phyloP scores from a whole-genome alignment of 2,113 vertebrate species.

The Rhinolophus ferrumequinum region DNA sequence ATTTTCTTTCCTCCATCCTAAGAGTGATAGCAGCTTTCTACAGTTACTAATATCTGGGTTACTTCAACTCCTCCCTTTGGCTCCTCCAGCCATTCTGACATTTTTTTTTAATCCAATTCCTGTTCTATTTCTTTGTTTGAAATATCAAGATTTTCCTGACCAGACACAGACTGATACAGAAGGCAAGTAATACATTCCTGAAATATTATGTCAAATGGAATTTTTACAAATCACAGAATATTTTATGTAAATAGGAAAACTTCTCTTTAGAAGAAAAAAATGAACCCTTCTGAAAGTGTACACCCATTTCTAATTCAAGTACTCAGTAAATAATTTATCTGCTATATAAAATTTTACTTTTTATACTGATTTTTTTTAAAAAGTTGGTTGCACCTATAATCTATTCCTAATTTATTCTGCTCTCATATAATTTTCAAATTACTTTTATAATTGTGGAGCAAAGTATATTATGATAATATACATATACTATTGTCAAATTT shows the following conservation, averaged over 20 bases:
- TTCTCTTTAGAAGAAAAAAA: not conserved
- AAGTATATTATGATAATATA: not conserved
- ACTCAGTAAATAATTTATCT: not conserved
- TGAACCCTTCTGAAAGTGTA: not conserved
- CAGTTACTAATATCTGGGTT: not conserved
- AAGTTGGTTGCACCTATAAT: not conserved
- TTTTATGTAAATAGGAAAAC: not conserved
- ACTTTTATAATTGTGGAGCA: not conserved
- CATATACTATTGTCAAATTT: not conserved
- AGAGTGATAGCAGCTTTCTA: not conserved
- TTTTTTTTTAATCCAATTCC: not conserved
- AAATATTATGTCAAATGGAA: not conserved
- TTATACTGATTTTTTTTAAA: not conserved
- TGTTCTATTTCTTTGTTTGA: not conserved
- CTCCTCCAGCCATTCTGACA: not conserved
- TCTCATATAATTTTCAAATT: not conserved
- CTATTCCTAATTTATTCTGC: not conserved
- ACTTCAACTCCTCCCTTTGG: not conserved
- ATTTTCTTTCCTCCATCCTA: not conserved
- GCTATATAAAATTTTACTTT: not conserved
- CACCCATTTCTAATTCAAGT: not conserved
- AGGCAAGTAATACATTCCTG: not conserved
- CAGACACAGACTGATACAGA: not conserved
- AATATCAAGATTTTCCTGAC: conserved; percentile 7
- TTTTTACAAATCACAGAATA: not conserved